Evolutionary conservation across 1,140 invertebrate genomes (phyloP).

Genomic region (Oppia nitens): DNA sequence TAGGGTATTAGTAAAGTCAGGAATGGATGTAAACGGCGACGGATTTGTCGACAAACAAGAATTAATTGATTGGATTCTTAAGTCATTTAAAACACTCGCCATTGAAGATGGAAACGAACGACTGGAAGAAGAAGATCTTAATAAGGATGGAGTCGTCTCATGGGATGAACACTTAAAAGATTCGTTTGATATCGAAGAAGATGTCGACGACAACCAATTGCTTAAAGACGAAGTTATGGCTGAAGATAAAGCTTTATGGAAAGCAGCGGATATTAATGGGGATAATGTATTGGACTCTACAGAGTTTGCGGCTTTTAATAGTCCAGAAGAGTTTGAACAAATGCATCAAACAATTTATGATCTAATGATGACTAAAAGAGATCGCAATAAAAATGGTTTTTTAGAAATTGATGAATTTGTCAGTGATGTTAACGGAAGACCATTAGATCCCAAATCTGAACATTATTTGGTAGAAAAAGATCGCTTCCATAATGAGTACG

Average conservation of each 20-base stretch:
- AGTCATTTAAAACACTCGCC: constrained; percentile 78
- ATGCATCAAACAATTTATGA: constrained; percentile 48
- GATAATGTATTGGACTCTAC: constrained; percentile 55
- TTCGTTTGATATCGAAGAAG: constrained; percentile 51
- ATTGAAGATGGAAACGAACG: constrained; percentile 71
- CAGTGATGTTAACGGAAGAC: constrained; percentile 16
- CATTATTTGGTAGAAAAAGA: constrained; percentile 53
- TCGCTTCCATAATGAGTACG: constrained; percentile 74
- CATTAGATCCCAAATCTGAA: constrained; percentile 16
- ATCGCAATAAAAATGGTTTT: constrained; percentile 16
- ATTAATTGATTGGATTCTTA: constrained; percentile 75
- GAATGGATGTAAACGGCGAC: constrained; percentile 65
- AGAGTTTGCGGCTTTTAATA: constrained; percentile 77
- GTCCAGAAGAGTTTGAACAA: constrained; percentile 76
- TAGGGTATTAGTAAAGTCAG: constrained; percentile 48
- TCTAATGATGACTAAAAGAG: constrained; percentile 19
- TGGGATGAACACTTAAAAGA: constrained; percentile 49
- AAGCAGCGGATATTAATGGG: constrained; percentile 63
- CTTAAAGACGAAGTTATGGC: constrained; percentile 26
- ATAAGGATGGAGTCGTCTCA: constrained; percentile 21
- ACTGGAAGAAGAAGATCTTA: constrained; percentile 60
- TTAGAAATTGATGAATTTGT: constrained; percentile 19
- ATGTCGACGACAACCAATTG: constrained; percentile 20
- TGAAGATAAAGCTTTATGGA: constrained; percentile 72
- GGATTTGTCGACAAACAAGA: constrained; percentile 63